Evolutionary conservation across 2,888 invertebrate genomes (phyloP).

Genomic region (Plagodis dolabraria): DNA sequence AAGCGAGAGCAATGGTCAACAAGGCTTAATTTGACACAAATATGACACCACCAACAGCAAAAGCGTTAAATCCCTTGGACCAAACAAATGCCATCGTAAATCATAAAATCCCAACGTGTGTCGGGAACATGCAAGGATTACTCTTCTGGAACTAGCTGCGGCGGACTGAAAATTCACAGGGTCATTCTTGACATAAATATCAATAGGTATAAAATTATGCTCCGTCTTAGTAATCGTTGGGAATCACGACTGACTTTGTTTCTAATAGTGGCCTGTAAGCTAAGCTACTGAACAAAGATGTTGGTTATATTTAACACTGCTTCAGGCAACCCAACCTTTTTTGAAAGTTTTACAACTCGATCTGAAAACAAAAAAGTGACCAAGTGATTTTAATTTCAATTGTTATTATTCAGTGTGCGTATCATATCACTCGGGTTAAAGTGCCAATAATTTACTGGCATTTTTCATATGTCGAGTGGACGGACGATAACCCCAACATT

Average conservation of each 20-base stretch:
- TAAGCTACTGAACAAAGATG: too few relatives aligned
- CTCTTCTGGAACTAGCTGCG: constrained; percentile 35
- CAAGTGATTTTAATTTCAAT: too few relatives aligned
- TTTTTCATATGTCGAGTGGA: too few relatives aligned
- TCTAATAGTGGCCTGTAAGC: constrained; percentile 32
- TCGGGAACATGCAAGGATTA: constrained; percentile 49
- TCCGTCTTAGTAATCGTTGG: constrained; percentile 39
- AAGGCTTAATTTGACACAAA: background rate
- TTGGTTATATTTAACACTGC: too few relatives aligned
- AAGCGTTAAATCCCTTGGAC: constrained; percentile 32
- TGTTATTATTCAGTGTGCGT: too few relatives aligned
- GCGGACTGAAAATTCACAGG: constrained; percentile 43
- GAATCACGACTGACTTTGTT: constrained; percentile 42
- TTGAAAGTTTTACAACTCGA: too few relatives aligned
- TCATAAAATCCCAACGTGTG: constrained; percentile 54
- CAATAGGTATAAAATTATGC: constrained; percentile 38
- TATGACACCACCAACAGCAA: constrained; percentile 21
- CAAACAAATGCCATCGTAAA: constrained; percentile 48
- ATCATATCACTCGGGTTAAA: too few relatives aligned
- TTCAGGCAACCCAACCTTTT: too few relatives aligned
- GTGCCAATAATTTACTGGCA: too few relatives aligned
- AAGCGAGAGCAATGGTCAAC: background rate
- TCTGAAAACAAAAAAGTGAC: too few relatives aligned
- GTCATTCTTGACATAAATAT: constrained; percentile 39
- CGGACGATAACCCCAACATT: too few relatives aligned